Conservation (phyloP, 2,797 vertebrate genomes). For the Catamblyrhynchus diadema region DNA sequence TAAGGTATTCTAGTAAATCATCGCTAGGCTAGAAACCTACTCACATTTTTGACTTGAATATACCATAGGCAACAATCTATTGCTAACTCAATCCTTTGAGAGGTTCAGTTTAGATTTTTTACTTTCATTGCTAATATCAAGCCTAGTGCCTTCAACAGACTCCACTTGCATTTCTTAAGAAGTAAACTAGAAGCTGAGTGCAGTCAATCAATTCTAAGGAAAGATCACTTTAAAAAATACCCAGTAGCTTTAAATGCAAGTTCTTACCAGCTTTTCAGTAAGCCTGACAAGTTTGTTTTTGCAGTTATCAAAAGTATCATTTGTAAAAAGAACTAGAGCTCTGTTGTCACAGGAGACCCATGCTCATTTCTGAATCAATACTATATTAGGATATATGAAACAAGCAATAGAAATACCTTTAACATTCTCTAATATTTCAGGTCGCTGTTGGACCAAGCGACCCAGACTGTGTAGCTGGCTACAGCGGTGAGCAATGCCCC, state of each 20-base stretch:
- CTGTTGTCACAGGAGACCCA: background rate
- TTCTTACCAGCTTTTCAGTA: background rate
- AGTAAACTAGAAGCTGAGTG: background rate
- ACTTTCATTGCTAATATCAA: background rate
- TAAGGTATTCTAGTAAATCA: background rate
- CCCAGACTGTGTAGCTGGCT: constrained; percentile 91
- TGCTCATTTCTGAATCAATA: background rate
- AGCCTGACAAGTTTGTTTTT: background rate
- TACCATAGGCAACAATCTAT: background rate
- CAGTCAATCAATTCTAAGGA: background rate
- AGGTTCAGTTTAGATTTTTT: background rate
- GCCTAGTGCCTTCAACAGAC: background rate
- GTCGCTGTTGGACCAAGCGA: constrained; percentile 87
- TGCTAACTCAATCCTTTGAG: background rate
- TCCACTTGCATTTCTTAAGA: background rate
- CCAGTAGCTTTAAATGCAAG: background rate
- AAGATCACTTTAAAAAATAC: background rate
- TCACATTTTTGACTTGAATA: background rate
- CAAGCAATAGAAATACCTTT: constrained; percentile 78
- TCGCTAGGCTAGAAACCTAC: background rate
- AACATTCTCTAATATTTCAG: constrained; percentile 82
- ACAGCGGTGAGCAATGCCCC: constrained; percentile 91
- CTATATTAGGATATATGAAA: background rate
- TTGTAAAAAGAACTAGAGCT: background rate
- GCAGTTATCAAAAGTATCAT: background rate